These are phyloP conservation scores for Xylophagus ater DNA, from an alignment of 2,888 invertebrate species.

Conservation along the genomic window DNA sequence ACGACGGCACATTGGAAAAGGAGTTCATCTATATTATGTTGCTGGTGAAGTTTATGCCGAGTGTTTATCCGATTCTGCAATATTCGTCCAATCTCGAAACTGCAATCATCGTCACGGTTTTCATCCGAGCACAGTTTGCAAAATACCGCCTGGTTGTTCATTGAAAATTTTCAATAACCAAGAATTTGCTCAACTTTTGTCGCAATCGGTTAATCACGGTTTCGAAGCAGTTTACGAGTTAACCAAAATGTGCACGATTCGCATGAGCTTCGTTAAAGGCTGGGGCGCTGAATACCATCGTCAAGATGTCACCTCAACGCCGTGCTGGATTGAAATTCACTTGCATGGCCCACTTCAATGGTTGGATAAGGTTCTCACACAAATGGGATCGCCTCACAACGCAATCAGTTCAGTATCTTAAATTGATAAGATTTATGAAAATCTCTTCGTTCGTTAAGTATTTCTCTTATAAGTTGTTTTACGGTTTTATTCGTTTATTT, in stretches of 20 bases:
- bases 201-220: constrained; percentile 94
- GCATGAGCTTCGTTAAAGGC: constrained; percentile 98
- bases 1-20: constrained; percentile 90
- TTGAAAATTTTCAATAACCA: constrained; percentile 97
- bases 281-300: constrained; percentile 99
- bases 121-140: constrained; percentile 96
- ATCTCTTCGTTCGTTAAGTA: no score
- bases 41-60: constrained; percentile 93
- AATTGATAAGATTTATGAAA: no score
- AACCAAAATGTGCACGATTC: constrained; percentile 98
- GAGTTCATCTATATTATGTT: constrained; percentile 82
- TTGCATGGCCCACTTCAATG: constrained; percentile 94
- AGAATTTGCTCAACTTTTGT: constrained; percentile 90
- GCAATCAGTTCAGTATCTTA: constrained; percentile 93
- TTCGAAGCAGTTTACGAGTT: constrained; percentile 98
- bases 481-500: background rate
- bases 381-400: constrained; percentile 97
- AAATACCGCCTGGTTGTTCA: constrained; percentile 93
- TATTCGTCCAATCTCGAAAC: constrained; percentile 91
- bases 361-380: no score
- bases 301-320: constrained; percentile 97
- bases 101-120: constrained; percentile 94
- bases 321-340: constrained; percentile 99
- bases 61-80: constrained; percentile 85
- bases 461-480: constrained; percentile 4